Evolutionary conservation across 1,140 invertebrate species (phyloP).

Genomic region (Drosophila bocqueti): DNA sequence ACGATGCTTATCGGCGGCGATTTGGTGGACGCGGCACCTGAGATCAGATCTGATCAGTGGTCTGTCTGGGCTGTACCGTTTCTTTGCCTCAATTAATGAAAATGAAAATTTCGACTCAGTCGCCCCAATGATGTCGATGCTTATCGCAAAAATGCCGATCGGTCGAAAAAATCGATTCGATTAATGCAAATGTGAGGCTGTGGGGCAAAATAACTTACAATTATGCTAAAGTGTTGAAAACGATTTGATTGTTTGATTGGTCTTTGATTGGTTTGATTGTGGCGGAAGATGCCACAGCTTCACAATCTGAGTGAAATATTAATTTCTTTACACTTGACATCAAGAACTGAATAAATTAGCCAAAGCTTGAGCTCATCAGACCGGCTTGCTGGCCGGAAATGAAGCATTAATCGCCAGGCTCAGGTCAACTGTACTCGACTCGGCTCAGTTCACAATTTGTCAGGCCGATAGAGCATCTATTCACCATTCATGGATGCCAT

Average conservation of each 20-base stretch:
- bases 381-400: constrained; percentile 56
- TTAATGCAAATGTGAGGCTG: constrained; percentile 71
- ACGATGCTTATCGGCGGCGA: constrained; percentile 40
- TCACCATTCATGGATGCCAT: constrained; percentile 49
- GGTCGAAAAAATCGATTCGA: constrained; percentile 49
- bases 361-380: constrained; percentile 2
- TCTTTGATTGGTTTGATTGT: constrained; percentile 31
- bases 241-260: constrained; percentile 65
- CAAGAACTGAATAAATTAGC: constrained; percentile 53
- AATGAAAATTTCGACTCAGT: constrained; percentile 44
- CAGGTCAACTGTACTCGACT: constrained; percentile 39
- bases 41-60: constrained; percentile 44
- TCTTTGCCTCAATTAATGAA: constrained; percentile 76
- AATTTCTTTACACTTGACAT: constrained; percentile 75
- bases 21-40: constrained; percentile 11
- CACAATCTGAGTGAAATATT: constrained; percentile 58
- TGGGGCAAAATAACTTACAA: constrained; percentile 71
- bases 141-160: constrained; percentile 60
- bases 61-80: constrained; percentile 31
- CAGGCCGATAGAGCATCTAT: constrained; percentile 51
- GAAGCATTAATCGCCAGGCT: constrained; percentile 65
- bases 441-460: constrained; percentile 64
- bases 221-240: constrained; percentile 82
- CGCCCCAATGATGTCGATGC: constrained; percentile 44
- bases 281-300: constrained; percentile 17